Base-by-base conservation (phyloP, 2,113 vertebrate species). In the Oncorhynchus keta region DNA sequence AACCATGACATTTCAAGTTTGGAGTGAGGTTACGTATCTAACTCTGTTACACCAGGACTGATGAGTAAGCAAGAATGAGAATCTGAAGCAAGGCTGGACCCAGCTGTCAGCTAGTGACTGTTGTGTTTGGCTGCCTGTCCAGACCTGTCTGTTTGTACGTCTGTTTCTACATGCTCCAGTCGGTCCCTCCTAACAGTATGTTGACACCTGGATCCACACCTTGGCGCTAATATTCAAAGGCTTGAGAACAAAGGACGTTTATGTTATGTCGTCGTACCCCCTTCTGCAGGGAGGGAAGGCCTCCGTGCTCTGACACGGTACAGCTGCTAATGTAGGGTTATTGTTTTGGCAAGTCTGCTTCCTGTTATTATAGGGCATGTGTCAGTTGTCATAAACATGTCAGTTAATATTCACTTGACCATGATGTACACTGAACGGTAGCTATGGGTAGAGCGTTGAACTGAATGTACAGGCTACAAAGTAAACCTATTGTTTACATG, bases 201-300 rank as follows among this genome's bases (percentile, higher is more conserved):
- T 49, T 57, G 59, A 69, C 75, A 51, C 68, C 20, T 70, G 20
- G 72, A 72, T 73, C 74, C 76, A 45, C 81, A 49, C 76, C 81
- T 77, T 51, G 16, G 26, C 5, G 24, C 26, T n/a, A n/a, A 35
- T 28, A 49, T 59, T 26, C 26, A 51, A 59, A 30, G 4, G 3
- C 4, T 26, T 11, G 24, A 66, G 51, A 66, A 4, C 64, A 64
- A 24, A 66, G 1, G 3, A 28, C 32, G 30, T 59, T 3, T 48
- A 22, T n/a, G 45, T 13, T 18, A 5, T 62, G 59, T 62, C 3
- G 39, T 11, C 2, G 39, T 45, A 45, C 39, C 9, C 39, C 39
- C 9, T 45, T 45, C 39, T 45, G 39, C 39, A 45, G 39, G 39
- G 39, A 39, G 39, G 39, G 39, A 39, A 39, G 39, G 39, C 8